phyloP scores from a whole-genome alignment of 1,140 invertebrate genomes.

The Lerema accius region DNA sequence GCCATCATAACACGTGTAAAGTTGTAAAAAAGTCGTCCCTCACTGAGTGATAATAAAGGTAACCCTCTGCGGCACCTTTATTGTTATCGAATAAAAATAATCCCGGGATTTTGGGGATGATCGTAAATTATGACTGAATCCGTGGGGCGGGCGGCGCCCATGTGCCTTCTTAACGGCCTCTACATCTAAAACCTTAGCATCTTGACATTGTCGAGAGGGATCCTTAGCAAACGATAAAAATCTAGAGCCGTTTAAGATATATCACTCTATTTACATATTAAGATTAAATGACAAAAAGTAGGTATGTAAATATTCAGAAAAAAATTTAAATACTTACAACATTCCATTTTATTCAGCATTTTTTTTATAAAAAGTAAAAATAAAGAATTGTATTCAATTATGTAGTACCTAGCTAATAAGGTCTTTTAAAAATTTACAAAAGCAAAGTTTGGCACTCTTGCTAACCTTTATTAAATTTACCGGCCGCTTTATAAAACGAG shows the following conservation, averaged over 20 bases:
- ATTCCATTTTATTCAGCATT: too few species aligned
- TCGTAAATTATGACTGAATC: slow-evolving; percentile 79
- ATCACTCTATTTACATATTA: too few species aligned
- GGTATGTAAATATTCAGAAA: too few species aligned
- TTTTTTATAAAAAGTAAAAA: too few species aligned
- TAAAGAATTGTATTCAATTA: too few species aligned
- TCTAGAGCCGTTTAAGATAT: background rate
- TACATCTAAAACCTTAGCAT: slow-evolving; percentile 36
- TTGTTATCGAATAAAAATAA: slow-evolving; percentile 83
- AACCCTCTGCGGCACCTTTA: slow-evolving; percentile 77
- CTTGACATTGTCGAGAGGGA: slow-evolving; percentile 27
- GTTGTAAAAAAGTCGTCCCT: slow-evolving; percentile 68
- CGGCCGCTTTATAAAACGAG: too few species aligned
- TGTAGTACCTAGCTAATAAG: too few species aligned
- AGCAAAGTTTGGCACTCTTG: too few species aligned
- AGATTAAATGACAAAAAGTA: too few species aligned
- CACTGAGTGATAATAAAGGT: slow-evolving; percentile 80
- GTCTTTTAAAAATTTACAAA: background rate
- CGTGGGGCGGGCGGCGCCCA: slow-evolving; percentile 43
- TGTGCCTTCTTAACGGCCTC: slow-evolving; percentile 35
- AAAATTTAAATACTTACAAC: too few species aligned
- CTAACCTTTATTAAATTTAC: too few species aligned
- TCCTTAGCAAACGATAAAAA: slow-evolving; percentile 18
- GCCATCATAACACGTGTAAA: slow-evolving; percentile 63
- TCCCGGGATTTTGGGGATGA: slow-evolving; percentile 77